Evolutionary conservation across 2,113 vertebrate species (phyloP), one percentile per base, ranked within the genome.

Genomic region (Hypomesus transpacificus): DNA sequence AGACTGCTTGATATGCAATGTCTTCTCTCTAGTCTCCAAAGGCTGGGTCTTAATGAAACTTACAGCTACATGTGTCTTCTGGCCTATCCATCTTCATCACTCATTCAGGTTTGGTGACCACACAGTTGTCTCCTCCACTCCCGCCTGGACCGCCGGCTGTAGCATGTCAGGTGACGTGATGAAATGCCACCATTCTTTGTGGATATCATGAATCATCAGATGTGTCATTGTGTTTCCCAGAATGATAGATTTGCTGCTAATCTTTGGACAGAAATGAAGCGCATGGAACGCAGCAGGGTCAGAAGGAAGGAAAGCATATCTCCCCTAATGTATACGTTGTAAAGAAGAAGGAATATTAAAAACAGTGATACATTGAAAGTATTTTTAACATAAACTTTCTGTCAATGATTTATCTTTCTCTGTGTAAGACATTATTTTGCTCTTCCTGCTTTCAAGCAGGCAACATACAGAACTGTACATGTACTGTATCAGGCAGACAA

Each of bases 181-280:
- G 79, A 75, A 58, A 22, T 34, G 26, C 69, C 66, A 59, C 13
- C 9, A 1, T 74, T 75, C 75, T 83, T 79, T 83, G 76, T 72
- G 67, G 21, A 71, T 66, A 59, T 81, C 61, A 80, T 86, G 80
- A 79, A 81, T 72, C 63, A 17, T 34, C 52, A 68, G 20, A 58
- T 74, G 73, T 72, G 26, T 57, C 26, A 13, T 46, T 54, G 56
- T 58, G 14, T 21, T 58, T 58, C 56, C 57, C 1, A 5, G 21
- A 59, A 59, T 59, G 57, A 11, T 8, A 59, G 57, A 11, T 7
- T 59, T 22, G 57, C 18, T 59, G 7, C 18, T 9, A 59, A 20
- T 20, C 11, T 7, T 18, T 56, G 16, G 53, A 56, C 53, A 56
- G n/a, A n/a, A 56, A 4, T 18, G n/a, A 6, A 56, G 7, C 3